Evolutionary conservation across 1,140 invertebrate genomes (phyloP).

Genomic region (Panulirus ornatus): DNA sequence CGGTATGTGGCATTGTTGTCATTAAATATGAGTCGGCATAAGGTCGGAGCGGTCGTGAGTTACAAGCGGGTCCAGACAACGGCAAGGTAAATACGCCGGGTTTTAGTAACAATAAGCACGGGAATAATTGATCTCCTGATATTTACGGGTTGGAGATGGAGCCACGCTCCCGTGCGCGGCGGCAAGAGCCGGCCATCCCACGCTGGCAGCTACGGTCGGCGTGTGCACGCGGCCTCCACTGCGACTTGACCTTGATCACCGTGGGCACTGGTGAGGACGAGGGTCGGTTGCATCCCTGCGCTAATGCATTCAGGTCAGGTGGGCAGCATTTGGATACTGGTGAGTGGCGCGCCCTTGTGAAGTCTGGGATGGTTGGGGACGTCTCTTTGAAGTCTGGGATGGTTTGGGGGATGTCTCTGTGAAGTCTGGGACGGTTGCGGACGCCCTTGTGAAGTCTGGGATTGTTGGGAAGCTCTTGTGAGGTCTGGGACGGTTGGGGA

Average conservation of each 20-base stretch:
- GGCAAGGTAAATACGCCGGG: slow-evolving; percentile 28
- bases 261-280: neutral
- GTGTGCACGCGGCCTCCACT: neutral
- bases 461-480: too few relatives aligned
- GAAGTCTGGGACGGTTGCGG: too few relatives aligned
- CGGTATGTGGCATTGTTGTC: slow-evolving; percentile 23
- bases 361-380: too few relatives aligned
- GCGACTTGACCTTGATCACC: neutral
- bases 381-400: too few relatives aligned
- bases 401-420: too few relatives aligned
- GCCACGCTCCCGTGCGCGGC: neutral
- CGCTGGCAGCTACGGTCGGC: neutral
- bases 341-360: neutral
- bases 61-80: slow-evolving; percentile 41
- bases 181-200: neutral
- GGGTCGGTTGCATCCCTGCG: neutral
- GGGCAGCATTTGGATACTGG: slow-evolving; percentile 23
- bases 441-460: too few relatives aligned
- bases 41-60: slow-evolving; percentile 22
- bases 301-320: slow-evolving; percentile 33
- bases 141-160: slow-evolving; percentile 20
- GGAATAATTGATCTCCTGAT: slow-evolving; percentile 38
- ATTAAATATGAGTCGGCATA: slow-evolving; percentile 27
- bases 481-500: too few relatives aligned
- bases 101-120: slow-evolving; percentile 66